Base-by-base conservation (phyloP, 2,888 invertebrate genomes). In the Andrena hattorfiana region DNA sequence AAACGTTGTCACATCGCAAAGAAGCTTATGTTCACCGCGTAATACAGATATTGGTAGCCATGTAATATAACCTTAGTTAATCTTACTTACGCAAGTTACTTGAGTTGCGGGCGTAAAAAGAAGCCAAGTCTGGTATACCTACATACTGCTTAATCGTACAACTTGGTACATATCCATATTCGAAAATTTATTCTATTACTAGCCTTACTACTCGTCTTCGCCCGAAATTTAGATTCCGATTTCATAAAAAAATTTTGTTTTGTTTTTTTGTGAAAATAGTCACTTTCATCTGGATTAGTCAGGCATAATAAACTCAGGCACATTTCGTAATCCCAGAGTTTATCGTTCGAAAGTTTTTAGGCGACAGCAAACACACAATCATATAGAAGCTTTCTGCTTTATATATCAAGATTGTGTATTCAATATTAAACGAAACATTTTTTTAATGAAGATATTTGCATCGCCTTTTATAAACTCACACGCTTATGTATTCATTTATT, bases 1-100 rank as follows among this genome's bases (percentile, higher is more conserved):
- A 87, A 79, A 66, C 76, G 73, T 67, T 64, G 80, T 85, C 85
- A 81, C 71, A 67, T 70, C 59, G 76, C 60, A 77, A 71, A 82
- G 84, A 66, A 81, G 84, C 78, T 82, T 76, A 76, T 28, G 66
- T 71, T 71, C 69, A 13, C 13, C 74, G 68, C 35, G 64, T 42
- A 70, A 67, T 70, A 35, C 35, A 35, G 10, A 30, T 71, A 70
- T 54, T 56, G 70, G 71, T 70, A 75, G 51, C 54, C 74, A 54
- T 77, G 70, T 76, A 84, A 82, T 42, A 26, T 63, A 62, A 74
- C 66, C 78, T 85, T 77, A 59, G 74, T 71, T 74, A 81, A 86
- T 75, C 80, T 71, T 51, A 28, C 63, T 62, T 81, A 35, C 49
- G 63, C 72, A 85, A 83, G 60, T 67, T 72, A 23, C 67, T 73